Evolutionary conservation across 92 coral and sea anemone genomes (phyloP).

Genomic region (Phymanthus crucifer): DNA sequence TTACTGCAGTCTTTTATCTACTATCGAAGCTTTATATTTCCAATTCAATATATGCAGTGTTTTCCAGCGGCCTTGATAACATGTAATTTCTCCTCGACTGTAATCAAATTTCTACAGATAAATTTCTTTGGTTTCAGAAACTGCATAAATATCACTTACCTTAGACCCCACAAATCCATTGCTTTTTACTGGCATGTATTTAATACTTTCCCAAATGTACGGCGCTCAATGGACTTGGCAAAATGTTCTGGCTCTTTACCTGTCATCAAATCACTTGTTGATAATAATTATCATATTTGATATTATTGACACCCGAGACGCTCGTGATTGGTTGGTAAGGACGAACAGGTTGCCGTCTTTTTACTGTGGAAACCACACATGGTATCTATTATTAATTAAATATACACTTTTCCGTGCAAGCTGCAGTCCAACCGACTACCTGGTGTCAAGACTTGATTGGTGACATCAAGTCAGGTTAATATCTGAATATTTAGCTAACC

Average conservation of each 20-base stretch:
- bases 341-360: not conserved
- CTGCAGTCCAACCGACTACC: not conserved
- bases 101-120: not conserved
- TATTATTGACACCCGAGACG: not conserved
- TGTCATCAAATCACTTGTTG: slow-evolving; percentile 2
- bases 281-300: not conserved
- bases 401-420: not conserved
- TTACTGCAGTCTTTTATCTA: not conserved
- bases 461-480: no score
- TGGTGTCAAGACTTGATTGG: no score
- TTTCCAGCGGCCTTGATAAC: not conserved
- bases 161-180: not conserved
- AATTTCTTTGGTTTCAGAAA: no score
- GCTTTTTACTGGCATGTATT: not conserved
- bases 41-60: not conserved
- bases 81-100: not conserved
- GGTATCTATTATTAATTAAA: not conserved
- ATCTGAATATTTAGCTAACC: not conserved
- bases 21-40: not conserved
- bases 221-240: not conserved
- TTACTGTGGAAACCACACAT: not conserved
- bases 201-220: not conserved
- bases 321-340: not conserved
- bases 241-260: not conserved
- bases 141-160: not conserved